Evolutionary conservation across 1,140 invertebrate genomes (phyloP).

Genomic region (Rhyzopertha dominica): DNA sequence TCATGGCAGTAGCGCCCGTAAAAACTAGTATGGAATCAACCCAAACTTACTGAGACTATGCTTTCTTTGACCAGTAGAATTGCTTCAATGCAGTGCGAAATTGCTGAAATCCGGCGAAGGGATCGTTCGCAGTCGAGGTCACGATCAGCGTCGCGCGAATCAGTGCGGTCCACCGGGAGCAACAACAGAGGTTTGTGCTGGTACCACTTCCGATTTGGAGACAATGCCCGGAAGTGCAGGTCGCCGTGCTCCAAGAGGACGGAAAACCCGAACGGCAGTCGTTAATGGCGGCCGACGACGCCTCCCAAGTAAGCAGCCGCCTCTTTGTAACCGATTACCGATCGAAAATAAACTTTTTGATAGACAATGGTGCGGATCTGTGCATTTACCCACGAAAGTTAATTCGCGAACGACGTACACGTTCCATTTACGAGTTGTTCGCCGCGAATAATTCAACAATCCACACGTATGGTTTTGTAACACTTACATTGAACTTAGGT

Average conservation of each 20-base stretch:
- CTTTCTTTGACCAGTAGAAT: no score
- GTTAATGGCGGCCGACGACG: neutral
- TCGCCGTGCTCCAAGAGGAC: neutral
- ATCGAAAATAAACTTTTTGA: constrained; percentile 18
- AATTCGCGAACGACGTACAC: no score
- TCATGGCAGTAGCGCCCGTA: no score
- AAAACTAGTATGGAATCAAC: no score
- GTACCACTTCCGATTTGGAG: neutral
- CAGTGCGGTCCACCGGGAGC: neutral
- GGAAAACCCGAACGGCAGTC: constrained; percentile 8
- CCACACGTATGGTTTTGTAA: constrained; percentile 37
- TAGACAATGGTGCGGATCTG: constrained; percentile 35
- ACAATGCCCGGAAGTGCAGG: neutral
- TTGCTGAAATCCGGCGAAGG: no score
- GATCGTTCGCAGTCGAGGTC: neutral
- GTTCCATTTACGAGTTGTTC: no score
- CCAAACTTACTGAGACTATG: no score
- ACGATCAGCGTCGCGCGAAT: no score
- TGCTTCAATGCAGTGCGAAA: no score
- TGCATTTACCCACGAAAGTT: constrained; percentile 23
- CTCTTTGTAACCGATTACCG: constrained; percentile 7
- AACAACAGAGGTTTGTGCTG: neutral
- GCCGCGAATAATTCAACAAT: no score
- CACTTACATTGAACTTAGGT: constrained; percentile 35
- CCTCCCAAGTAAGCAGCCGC: neutral